Base-by-base conservation (phyloP, 1,140 invertebrate genomes). In the Rhopalosiphum padi region DNA sequence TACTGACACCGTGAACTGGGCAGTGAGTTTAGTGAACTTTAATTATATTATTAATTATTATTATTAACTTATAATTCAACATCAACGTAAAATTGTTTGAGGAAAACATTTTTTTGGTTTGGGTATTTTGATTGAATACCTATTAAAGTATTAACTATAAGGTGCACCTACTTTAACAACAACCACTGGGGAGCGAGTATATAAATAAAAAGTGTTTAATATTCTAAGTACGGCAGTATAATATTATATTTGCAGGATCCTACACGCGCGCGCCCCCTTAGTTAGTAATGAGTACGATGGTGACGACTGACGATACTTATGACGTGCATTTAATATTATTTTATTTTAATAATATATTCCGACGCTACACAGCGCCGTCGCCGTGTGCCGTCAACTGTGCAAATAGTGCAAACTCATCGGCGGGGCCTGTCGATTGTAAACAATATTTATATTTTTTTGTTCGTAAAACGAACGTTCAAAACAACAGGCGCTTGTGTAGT, bases 351-450 rank as follows among this genome's bases (percentile, higher is more conserved):
- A 37, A 25, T 21, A 51, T 23, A 35, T 23, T 22, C 8, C 18
- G 51, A 21, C 23, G 21, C n/a, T 6, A 18, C 35, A 18, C 21
- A 82, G n/a, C 83, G 8, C 8, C 11, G n/a, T 41, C 11, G 25
- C 25, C 25, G 41, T 5, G 85, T 21, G 21, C 51, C 68, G 30
- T 77, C 91, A 92, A 92, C 91, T 92, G 91, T 92, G 46, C 68
- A 92, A 92, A 92, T 83, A 92, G 68, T 83, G 91, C 91, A 35
- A 91, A 92, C 46, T 92, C n/a, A 51, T 51, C 43, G 48, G n/a
- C 48, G 35, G 46, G 3, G 22, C 83, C 87, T 48, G 87, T 25
- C 77, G 30, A 55, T 41, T 41, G 51, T 89, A 89, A 89, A 89
- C 88, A 89, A 55, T 37, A 41, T 85, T 55, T 86, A 18, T 68